Evolutionary conservation across 1,140 invertebrate species (phyloP), one percentile per base, ranked within the genome.

Genomic region (Drosophila varians): DNA sequence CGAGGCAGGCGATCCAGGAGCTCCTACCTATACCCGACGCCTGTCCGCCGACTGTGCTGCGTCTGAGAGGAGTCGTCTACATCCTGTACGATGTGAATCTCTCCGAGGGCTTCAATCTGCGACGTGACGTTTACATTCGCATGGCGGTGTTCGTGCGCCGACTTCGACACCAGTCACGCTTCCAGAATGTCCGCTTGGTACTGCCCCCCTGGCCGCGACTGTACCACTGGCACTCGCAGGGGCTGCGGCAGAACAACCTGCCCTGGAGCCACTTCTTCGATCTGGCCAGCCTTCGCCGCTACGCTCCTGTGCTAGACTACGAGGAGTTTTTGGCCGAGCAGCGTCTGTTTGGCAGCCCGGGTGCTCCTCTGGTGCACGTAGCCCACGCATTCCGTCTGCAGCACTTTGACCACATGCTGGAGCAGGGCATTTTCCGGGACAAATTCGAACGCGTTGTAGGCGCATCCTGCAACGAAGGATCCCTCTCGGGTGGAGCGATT

Each of bases 51-150:
- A 53, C 46, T 0, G 68, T 90, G 5, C 42, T 60, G 8, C 40
- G 47, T 0, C 42, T 86, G 7, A 51, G 62, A 3, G 84, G 86
- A 23, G 52, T 80, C 36, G 69, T 91, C 21, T 91, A 90, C 49
- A 53, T 91, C 12, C 56, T 99, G 21, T 99, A 99, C 91, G 97
- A 99, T 92, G 95, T 99, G 0, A 99, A 99, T 92, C 95, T 94
- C 14, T 95, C 96, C 1, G 98, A 99, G 93, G 98, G 98, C 0
- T 99, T 99, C 89, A 99, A 99, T 93, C 93, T 99, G 58, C 92
- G 98, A 47, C 93, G 98, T 64, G 98, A 99, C 93, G 98, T 99
- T 7, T 99, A 98, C 78, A 94, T 99, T 92, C 93, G 98, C 80
- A 93, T 99, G 76, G 97, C 98, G 9, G 95, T 96, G 49, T 94